Percentiles rank a stretch among this genome's conserved stretches.
Conservation (phyloP, 2,797 vertebrate genomes). For the Gallirallus australis region DNA sequence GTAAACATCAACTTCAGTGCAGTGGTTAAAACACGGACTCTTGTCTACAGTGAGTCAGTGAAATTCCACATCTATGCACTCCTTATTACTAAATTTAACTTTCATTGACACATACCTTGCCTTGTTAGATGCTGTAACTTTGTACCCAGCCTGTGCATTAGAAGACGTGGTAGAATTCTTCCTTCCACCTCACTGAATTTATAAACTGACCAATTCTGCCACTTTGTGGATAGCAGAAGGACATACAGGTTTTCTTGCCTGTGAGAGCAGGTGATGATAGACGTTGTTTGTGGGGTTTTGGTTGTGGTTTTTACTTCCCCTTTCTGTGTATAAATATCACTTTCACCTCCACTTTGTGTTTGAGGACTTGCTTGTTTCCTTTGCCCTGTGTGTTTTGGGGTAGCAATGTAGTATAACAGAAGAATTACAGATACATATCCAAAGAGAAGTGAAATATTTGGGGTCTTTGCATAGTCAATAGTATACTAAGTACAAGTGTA, state of each 20-base stretch:
- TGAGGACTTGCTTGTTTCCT: background rate
- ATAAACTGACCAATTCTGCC: constrained; percentile 50
- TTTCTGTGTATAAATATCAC: background rate
- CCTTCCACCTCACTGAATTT: background rate
- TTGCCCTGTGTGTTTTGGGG: background rate
- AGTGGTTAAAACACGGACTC: background rate
- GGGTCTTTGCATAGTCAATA: background rate
- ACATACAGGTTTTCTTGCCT: background rate
- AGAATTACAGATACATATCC: background rate
- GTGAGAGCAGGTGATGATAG: background rate
- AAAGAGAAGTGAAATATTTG: background rate
- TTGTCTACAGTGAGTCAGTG: background rate
- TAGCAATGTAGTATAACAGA: background rate
- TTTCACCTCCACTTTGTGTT: background rate
- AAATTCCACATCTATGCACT: background rate
- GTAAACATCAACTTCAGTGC: background rate
- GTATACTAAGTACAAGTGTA: background rate
- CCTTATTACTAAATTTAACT: background rate
- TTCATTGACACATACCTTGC: background rate
- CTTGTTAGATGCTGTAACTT: background rate
- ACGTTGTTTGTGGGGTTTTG: background rate
- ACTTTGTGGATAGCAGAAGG: constrained; percentile 45
- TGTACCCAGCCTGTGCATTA: background rate
- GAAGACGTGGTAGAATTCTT: background rate
- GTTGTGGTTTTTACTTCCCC: background rate